phyloP scores from a whole-genome alignment of 2,888 invertebrate species.

The Eilema depressum region DNA sequence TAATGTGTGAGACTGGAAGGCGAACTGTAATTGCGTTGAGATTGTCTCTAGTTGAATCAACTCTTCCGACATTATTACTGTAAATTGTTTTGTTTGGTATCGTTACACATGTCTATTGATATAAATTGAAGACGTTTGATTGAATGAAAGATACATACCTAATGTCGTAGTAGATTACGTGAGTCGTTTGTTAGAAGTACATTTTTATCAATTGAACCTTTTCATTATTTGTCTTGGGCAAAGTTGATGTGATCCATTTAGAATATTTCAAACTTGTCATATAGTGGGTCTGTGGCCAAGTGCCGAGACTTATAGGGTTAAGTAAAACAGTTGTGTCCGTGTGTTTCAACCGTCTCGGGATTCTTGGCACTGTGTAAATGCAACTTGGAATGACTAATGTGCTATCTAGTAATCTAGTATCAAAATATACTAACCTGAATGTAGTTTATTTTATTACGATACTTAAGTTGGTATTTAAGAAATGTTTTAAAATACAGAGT shows the following conservation, averaged over 20 bases:
- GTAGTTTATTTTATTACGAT: too few species aligned
- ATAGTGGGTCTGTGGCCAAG: not conserved
- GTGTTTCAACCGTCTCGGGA: not conserved
- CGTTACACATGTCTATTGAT: conserved; percentile 21
- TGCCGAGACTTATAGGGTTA: not conserved
- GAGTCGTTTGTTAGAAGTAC: conserved; percentile 7
- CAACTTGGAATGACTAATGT: not conserved
- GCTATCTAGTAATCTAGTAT: too few species aligned
- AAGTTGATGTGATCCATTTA: not conserved
- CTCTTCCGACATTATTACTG: conserved; percentile 6
- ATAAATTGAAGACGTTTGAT: conserved; percentile 22
- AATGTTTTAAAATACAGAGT: too few species aligned
- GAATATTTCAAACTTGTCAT: not conserved
- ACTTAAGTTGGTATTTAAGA: too few species aligned
- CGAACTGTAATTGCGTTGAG: conserved; percentile 31
- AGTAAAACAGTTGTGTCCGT: not conserved
- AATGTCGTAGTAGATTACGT: conserved; percentile 10
- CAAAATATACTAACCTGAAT: too few species aligned
- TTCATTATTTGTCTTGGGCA: not conserved
- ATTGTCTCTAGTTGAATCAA: conserved; percentile 30
- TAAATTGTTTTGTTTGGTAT: conserved; percentile 26
- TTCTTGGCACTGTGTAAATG: not conserved
- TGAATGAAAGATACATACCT: conserved; percentile 21
- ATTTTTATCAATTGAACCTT: conserved; percentile 25
- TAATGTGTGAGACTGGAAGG: conserved; percentile 51